Percentiles rank a stretch among this genome's conserved stretches.
phyloP scores from a whole-genome alignment of 2,888 invertebrate genomes.

The Thera britannica region DNA sequence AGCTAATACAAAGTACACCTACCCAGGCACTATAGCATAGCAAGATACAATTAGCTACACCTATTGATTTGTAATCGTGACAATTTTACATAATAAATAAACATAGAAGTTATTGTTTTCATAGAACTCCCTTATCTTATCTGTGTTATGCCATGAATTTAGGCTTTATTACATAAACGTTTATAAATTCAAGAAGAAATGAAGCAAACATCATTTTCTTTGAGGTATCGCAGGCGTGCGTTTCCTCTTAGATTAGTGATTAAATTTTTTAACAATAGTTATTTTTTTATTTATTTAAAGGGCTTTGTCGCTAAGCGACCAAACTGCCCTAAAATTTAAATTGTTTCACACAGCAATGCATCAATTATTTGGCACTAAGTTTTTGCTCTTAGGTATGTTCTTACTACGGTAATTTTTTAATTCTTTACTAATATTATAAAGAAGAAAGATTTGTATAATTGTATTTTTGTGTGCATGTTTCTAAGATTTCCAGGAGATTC shows the following conservation, averaged over 20 bases:
- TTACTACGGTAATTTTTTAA: too few species aligned
- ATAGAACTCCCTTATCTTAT: background rate
- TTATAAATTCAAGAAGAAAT: conserved; percentile 4
- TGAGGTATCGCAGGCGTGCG: conserved; percentile 2
- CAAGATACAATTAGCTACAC: background rate
- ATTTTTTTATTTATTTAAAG: background rate
- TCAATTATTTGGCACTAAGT: conserved; percentile 1
- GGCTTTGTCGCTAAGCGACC: too few species aligned
- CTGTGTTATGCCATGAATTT: conserved; percentile 3
- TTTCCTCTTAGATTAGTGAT: background rate
- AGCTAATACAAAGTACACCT: background rate
- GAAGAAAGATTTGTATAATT: too few species aligned
- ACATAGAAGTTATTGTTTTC: background rate
- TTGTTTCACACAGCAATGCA: conserved; percentile 2
- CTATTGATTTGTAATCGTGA: conserved; percentile 1
- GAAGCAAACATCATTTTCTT: conserved; percentile 2
- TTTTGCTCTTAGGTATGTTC: conserved; percentile 26
- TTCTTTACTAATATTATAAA: too few species aligned
- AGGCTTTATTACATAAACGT: background rate
- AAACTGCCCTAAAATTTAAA: background rate
- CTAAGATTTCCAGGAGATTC: too few species aligned
- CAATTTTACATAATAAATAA: conserved; percentile 1
- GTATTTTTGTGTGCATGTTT: too few species aligned
- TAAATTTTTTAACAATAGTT: background rate
- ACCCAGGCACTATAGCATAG: background rate